Evolutionary conservation across 1,140 invertebrate species (phyloP).

Genomic region (Trypoxylus dichotomus): DNA sequence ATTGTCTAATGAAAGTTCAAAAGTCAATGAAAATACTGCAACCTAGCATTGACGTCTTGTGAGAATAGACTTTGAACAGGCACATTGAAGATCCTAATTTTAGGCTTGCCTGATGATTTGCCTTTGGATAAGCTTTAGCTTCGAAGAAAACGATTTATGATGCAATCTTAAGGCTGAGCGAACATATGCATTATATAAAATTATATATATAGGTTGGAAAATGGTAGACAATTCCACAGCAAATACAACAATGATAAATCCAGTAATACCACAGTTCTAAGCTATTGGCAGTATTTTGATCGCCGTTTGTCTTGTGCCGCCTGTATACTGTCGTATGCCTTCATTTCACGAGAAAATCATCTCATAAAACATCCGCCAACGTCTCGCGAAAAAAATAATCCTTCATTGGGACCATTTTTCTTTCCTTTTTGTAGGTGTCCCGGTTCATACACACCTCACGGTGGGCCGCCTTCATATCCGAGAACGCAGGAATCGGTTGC

Average conservation of each 20-base stretch:
- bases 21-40: no score
- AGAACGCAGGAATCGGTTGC: conserved; percentile 66
- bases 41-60: no score
- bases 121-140: no score
- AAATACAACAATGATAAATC: background rate
- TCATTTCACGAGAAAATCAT: background rate
- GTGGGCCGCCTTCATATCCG: conserved; percentile 66
- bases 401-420: background rate
- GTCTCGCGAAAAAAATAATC: background rate
- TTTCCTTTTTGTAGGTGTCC: conserved; percentile 32
- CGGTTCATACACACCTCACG: conserved; percentile 60
- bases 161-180: no score
- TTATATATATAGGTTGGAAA: no score
- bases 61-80: no score
- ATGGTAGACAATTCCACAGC: no score
- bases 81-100: no score
- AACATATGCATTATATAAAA: no score
- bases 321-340: background rate
- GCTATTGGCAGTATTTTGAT: conserved; percentile 6
- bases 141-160: no score
- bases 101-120: no score
- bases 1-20: no score
- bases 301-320: background rate
- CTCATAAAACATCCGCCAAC: background rate
- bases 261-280: background rate